Evolutionary conservation across 2,888 invertebrate genomes (phyloP).

Genomic region (Philhelius pedissequus): DNA sequence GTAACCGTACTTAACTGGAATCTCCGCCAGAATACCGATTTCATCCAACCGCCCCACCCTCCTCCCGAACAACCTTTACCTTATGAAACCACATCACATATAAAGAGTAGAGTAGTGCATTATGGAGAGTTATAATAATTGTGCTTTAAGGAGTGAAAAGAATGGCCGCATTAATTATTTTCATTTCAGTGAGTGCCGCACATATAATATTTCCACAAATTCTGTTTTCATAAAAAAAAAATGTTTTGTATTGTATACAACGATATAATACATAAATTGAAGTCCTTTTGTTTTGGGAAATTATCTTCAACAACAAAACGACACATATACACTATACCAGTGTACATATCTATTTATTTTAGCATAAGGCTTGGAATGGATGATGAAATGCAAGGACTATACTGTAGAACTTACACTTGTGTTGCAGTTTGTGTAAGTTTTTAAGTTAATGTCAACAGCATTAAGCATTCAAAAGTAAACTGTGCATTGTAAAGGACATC

Average conservation of each 20-base stretch:
- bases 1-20: not conserved
- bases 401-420: not conserved
- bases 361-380: too few species aligned
- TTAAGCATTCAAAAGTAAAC: not conserved
- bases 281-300: constrained; percentile 32
- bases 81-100: constrained; percentile 40
- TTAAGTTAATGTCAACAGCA: not conserved
- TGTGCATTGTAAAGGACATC: not conserved
- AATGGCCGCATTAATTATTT: constrained; percentile 58
- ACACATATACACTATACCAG: too few species aligned
- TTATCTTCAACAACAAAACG: not conserved
- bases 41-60: not conserved
- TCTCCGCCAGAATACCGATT: not conserved
- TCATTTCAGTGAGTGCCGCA: constrained; percentile 16
- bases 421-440: not conserved
- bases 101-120: too few species aligned
- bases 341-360: not conserved
- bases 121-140: constrained; percentile 55
- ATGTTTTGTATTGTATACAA: not conserved
- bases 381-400: not conserved
- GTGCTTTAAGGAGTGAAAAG: constrained; percentile 53
- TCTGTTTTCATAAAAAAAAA: not conserved
- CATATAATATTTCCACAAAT: constrained; percentile 26
- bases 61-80: not conserved
- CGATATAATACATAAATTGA: not conserved